A percentile compares a stretch with the other conserved stretches of the same genome.
These are phyloP conservation scores for Lindbergichthys nudifrons DNA, from an alignment of 2,797 vertebrate genomes.

Conservation along the genomic window DNA sequence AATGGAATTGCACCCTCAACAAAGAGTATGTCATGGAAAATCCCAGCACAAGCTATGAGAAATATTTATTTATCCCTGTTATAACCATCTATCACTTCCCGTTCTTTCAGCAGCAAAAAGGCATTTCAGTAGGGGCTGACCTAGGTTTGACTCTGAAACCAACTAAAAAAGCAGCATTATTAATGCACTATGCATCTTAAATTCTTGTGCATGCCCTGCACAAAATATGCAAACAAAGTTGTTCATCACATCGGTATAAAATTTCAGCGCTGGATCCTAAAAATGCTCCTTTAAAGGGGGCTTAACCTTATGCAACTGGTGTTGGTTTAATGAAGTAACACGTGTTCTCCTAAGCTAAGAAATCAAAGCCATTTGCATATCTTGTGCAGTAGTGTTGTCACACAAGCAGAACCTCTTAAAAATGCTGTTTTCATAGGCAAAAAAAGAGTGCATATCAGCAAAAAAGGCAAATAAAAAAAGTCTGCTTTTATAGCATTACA, in stretches of 20 bases:
- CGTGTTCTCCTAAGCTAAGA: constrained; percentile 50
- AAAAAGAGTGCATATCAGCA: constrained; percentile 79
- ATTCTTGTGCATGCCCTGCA: constrained; percentile 71
- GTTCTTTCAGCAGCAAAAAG: constrained; percentile 79
- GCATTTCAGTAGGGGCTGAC: constrained; percentile 79
- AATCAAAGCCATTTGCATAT: constrained; percentile 82
- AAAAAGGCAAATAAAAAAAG: constrained; percentile 81
- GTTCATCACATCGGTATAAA: constrained; percentile 59
- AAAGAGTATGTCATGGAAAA: constrained; percentile 54
- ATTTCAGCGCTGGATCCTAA: constrained; percentile 59
- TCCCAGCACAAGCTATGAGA: constrained; percentile 62
- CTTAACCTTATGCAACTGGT: constrained; percentile 66
- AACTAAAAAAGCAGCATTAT: constrained; percentile 83
- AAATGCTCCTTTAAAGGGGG: constrained; percentile 65
- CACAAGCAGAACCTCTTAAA: constrained; percentile 83
- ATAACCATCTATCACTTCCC: constrained; percentile 56
- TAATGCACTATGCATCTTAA: constrained; percentile 80
- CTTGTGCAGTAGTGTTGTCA: constrained; percentile 83
- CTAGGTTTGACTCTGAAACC: constrained; percentile 69
- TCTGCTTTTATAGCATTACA: constrained; percentile 84
- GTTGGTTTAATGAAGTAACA: constrained; percentile 63
- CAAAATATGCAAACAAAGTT: constrained; percentile 78
- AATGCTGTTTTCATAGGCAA: constrained; percentile 78
- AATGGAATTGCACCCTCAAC: constrained; percentile 54
- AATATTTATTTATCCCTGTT: constrained; percentile 66